Percentiles rank a stretch among this genome's conserved stretches.
Evolutionary conservation across 2,113 vertebrate species (phyloP).

Genomic region (Lanius collurio): DNA sequence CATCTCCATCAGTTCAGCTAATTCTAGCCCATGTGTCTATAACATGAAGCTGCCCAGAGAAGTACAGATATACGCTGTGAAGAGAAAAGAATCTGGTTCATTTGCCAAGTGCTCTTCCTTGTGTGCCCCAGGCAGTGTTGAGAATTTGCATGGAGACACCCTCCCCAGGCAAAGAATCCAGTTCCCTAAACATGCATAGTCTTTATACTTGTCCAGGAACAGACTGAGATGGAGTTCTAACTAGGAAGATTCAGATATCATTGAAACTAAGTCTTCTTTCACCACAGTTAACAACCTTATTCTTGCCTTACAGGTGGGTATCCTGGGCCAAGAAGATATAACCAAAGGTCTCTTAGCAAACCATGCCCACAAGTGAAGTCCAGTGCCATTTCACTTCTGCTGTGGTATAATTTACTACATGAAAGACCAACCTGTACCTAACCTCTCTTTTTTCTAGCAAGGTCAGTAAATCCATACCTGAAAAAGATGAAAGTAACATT

Average conservation of each 20-base stretch:
- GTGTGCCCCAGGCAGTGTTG: neutral
- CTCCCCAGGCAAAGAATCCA: neutral
- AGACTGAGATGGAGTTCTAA: neutral
- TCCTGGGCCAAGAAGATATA: neutral
- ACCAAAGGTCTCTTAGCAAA: neutral
- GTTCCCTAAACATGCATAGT: neutral
- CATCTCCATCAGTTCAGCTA: neutral
- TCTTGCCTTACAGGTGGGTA: neutral
- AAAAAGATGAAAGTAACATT: neutral
- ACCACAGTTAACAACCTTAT: neutral
- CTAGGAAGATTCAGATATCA: neutral
- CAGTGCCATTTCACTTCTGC: neutral
- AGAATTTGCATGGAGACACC: neutral
- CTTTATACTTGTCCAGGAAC: neutral
- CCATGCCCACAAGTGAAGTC: neutral
- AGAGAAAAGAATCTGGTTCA: neutral
- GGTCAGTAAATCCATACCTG: neutral
- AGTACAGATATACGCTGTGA: neutral
- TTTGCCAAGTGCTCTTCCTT: neutral
- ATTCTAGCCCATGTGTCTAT: neutral
- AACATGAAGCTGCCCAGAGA: neutral
- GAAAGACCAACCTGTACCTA: neutral
- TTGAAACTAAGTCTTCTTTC: neutral
- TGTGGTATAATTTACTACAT: neutral
- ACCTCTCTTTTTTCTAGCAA: neutral